phyloP scores from a whole-genome alignment of 2,797 vertebrate genomes.

The Microctenopoma steveboyesi region DNA sequence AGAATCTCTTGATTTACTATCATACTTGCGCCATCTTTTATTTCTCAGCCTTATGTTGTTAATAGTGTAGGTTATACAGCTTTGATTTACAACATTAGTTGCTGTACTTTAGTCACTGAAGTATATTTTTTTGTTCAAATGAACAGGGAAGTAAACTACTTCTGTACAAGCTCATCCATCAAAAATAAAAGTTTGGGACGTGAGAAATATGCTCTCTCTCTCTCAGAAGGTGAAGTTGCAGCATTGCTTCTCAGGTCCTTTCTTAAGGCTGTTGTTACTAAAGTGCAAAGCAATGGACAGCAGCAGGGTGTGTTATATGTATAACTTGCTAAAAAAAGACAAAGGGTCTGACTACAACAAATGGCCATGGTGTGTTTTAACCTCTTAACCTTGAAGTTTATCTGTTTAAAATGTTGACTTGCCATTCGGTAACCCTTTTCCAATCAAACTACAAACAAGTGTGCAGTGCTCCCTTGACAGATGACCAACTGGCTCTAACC shows the following conservation, averaged over 20 bases:
- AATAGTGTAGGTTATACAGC: conserved; percentile 23
- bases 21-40: conserved; percentile 21
- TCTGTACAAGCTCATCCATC: conserved; percentile 28
- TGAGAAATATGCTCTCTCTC: conserved; percentile 29
- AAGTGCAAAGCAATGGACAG: neutral
- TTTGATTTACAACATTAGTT: conserved; percentile 55
- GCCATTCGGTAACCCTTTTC: too few relatives aligned
- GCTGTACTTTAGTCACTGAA: conserved; percentile 14
- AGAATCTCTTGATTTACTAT: conserved; percentile 22
- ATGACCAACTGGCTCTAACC: too few relatives aligned
- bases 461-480: too few relatives aligned
- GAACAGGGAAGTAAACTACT: conserved; percentile 38
- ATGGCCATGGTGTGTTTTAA: too few relatives aligned
- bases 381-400: too few relatives aligned
- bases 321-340: neutral
- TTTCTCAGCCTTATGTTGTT: conserved; percentile 24
- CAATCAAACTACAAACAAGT: too few relatives aligned
- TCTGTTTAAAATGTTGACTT: too few relatives aligned
- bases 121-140: conserved; percentile 32
- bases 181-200: conserved; percentile 56
- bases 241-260: neutral
- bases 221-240: conserved; percentile 21
- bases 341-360: too few relatives aligned
- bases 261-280: conserved; percentile 1
- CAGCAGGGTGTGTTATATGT: neutral